A percentile compares a stretch with the other conserved stretches of the same genome.
Conservation (phyloP, 2,797 vertebrate species). For the Catamblyrhynchus diadema region DNA sequence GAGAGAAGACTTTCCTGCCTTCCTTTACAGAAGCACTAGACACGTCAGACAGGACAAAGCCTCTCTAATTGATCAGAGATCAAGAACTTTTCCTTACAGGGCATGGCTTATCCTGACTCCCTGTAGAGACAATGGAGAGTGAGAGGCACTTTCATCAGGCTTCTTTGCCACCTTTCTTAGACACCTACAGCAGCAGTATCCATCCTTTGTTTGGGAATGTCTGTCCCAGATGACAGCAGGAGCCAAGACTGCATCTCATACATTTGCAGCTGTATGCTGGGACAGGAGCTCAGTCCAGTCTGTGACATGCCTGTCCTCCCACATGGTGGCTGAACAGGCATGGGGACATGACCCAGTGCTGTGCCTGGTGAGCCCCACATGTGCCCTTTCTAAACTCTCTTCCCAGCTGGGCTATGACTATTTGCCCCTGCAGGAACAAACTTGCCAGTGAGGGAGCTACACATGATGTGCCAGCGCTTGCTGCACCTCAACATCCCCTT, state of each 20-base stretch:
- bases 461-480: not conserved
- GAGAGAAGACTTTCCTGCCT: not conserved
- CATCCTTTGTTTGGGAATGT: not conserved
- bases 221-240: not conserved
- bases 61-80: not conserved
- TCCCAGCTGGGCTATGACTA: not conserved
- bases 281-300: not conserved
- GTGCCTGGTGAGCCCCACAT: not conserved
- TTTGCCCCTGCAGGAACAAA: not conserved
- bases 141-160: not conserved
- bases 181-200: not conserved
- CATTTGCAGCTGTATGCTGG: not conserved
- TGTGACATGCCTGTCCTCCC: not conserved
- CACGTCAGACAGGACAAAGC: not conserved
- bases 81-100: not conserved
- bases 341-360: fast-evolving
- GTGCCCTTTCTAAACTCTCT: not conserved
- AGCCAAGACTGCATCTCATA: not conserved
- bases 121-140: not conserved
- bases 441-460: not conserved
- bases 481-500: not conserved
- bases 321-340: fast-evolving
- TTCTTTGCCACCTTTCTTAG: not conserved
- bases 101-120: not conserved
- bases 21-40: not conserved